phyloP scores from a whole-genome alignment of 2,797 vertebrate genomes.

The Rhinophrynus dorsalis region DNA sequence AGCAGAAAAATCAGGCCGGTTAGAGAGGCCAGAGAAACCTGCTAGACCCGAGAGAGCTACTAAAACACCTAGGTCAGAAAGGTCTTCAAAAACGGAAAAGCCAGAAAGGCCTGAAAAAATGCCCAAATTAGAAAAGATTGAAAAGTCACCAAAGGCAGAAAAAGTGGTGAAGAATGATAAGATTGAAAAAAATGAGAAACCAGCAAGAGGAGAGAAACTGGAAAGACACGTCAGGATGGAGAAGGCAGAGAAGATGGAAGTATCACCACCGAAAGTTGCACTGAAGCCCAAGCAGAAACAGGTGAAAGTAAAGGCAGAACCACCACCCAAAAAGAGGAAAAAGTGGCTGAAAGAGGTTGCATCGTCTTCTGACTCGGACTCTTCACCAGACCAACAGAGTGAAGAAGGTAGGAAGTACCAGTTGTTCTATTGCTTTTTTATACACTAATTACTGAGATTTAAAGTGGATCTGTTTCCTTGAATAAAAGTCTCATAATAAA shows the following conservation, averaged over 20 bases:
- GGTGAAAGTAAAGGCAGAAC: constrained; percentile 75
- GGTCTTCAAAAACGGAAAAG: constrained; percentile 48
- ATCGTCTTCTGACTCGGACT: constrained; percentile 86
- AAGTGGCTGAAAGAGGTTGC: constrained; percentile 88
- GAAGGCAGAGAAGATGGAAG: constrained; percentile 74
- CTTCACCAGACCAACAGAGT: constrained; percentile 81
- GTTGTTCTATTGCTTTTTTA: too few relatives aligned
- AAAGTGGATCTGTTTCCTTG: too few relatives aligned
- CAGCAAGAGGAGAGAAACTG: constrained; percentile 10
- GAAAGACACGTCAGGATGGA: constrained; percentile 35
- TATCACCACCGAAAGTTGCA: constrained; percentile 48
- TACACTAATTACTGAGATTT: too few relatives aligned
- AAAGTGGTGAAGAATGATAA: constrained; percentile 56
- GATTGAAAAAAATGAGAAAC: constrained; percentile 18
- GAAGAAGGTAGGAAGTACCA: constrained; percentile 74
- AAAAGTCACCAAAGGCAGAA: constrained; percentile 68
- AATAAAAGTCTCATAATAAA: too few relatives aligned
- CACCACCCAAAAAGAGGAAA: constrained; percentile 81
- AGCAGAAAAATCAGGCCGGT: constrained; percentile 60
- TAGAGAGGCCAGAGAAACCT: constrained; percentile 46
- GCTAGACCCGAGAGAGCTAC: constrained; percentile 52
- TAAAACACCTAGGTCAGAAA: constrained; percentile 41
- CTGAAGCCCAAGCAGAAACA: constrained; percentile 59
- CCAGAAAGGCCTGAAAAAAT: constrained; percentile 49
- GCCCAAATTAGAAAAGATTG: constrained; percentile 47